These are phyloP conservation scores for Rhea americana DNA, from an alignment of 2,113 vertebrate genomes.

Conservation along the genomic window DNA sequence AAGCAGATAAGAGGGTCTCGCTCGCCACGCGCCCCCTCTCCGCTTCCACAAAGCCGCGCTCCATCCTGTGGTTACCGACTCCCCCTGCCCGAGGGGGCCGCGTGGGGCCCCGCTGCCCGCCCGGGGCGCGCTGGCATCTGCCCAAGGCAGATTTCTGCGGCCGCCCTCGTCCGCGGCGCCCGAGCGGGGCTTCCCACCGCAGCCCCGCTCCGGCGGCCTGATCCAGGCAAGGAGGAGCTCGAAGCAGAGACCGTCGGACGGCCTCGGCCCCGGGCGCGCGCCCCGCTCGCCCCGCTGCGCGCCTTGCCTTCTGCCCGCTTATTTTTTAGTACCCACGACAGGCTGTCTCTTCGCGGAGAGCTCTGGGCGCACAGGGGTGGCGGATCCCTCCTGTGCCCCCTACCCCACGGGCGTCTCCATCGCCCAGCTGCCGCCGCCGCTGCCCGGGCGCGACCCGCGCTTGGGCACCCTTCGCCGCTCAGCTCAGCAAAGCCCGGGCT, in stretches of 20 bases:
- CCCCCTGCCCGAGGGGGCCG: neutral
- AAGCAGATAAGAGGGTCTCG: slow-evolving; percentile 48
- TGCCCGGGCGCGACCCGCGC: neutral
- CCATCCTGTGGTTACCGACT: slow-evolving; percentile 23
- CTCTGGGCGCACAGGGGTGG: neutral
- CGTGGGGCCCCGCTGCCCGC: neutral
- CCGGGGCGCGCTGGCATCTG: neutral
- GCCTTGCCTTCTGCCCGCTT: neutral
- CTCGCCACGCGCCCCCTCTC: neutral
- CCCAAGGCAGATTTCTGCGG: neutral
- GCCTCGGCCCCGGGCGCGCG: accelerated
- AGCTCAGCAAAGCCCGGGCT: no score
- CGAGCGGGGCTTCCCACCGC: neutral
- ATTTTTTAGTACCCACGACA: neutral
- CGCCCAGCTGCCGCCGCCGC: neutral
- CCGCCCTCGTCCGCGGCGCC: accelerated
- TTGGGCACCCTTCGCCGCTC: no score
- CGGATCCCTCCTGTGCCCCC: neutral
- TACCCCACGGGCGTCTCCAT: neutral
- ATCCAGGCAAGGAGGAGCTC: neutral
- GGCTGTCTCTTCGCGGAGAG: no score
- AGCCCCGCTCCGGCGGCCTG: neutral
- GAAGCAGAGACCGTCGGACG: neutral
- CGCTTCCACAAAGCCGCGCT: neutral
- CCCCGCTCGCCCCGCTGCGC: no score